Conservation (phyloP, 2,888 invertebrate species). For the Nesidiocoris tenuis region DNA sequence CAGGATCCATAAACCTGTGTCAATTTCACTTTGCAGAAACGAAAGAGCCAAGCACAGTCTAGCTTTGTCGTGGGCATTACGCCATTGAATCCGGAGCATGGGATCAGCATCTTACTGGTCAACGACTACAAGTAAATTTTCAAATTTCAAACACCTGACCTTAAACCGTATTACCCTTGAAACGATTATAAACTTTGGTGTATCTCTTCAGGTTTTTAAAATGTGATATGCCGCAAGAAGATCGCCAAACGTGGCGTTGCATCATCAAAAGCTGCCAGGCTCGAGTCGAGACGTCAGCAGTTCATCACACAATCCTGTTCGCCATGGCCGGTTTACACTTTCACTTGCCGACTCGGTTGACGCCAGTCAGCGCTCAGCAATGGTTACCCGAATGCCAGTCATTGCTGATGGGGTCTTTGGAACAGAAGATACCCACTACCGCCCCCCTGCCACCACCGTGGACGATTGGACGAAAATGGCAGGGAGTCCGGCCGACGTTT, state of each 20-base stretch:
- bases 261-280: conserved; percentile 5
- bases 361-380: background rate
- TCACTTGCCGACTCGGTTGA: conserved; percentile 4
- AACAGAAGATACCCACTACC: background rate
- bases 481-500: background rate
- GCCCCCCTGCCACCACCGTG: background rate
- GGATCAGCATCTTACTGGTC: background rate
- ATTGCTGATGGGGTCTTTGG: background rate
- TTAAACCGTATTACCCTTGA: too few species aligned
- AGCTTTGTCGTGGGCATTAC: background rate
- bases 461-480: background rate
- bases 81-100: conserved; percentile 5
- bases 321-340: conserved; percentile 5
- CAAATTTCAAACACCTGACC: too few species aligned
- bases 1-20: too few species aligned
- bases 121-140: conserved; percentile 27
- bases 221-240: conserved; percentile 6
- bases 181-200: too few species aligned
- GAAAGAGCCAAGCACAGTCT: background rate
- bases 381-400: background rate
- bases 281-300: background rate
- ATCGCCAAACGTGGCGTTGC: conserved; percentile 25
- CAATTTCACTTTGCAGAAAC: background rate
- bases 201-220: conserved; percentile 13
- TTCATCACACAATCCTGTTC: conserved; percentile 13